Evolutionary conservation across 2,797 vertebrate genomes (phyloP), one percentile per base, ranked within the genome.

Genomic region (Hyperoplus lanceolatus): DNA sequence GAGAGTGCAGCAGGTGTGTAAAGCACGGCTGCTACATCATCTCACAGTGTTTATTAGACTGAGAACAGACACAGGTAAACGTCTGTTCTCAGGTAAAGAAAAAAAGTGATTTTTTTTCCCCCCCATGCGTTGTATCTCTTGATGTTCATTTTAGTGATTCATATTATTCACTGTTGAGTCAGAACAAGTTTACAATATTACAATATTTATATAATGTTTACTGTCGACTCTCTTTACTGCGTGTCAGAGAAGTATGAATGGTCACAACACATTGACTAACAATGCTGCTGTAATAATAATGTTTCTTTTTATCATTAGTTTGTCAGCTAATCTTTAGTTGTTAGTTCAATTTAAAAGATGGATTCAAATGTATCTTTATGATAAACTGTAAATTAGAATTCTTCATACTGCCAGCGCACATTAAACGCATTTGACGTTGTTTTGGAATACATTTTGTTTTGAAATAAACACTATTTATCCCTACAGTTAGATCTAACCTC

Each of bases 1-100:
- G 48, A 43, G 61, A 1, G 12, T 42, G 63, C 39, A n/a, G 73
- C 74, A 65, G 77, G 63, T 73, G 79, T 69, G 18, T 51, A 13
- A 74, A 36, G 38, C 58, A 15, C 3, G 11, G 66, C 53, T 57
- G 62, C 55, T 65, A 10, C 46, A 60, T 71, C 21, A 68, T 71
- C 45, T 64, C 50, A 76, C 42, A 29, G 3, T 9, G 56, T 60
- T 68, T 69, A 12, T 69, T 54, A 71, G 58, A 56, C 12, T 21
- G 8, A 55, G 16, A 42, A 29, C 45, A 13, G 10, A 16, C 41
- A 59, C 46, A 71, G 54, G n/a, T 39, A 63, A 18, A 57, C 18
- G 16, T 42, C 29, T 29, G 29, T 29, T 29, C 29, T 29, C 29
- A 29, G 29, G 29, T 0, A 42, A 21, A 55, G 21, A 43, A 38